Percentiles rank a stretch among this genome's conserved stretches.
phyloP scores from a whole-genome alignment of 1,140 invertebrate species.

The Aphaenogaster rudis region DNA sequence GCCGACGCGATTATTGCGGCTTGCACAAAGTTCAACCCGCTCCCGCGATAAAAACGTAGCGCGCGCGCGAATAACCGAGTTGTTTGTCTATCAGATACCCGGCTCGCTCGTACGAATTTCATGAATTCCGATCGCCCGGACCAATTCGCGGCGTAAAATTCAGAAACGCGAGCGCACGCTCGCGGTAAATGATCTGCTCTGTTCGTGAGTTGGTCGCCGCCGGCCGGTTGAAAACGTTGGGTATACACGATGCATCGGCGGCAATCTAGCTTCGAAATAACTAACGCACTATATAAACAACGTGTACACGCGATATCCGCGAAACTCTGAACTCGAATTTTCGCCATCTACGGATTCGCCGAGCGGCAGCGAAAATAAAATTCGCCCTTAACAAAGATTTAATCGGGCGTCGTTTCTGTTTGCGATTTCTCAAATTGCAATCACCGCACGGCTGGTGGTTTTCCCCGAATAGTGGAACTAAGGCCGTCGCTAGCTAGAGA shows the following conservation, averaged over 20 bases:
- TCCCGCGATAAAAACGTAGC: conserved; percentile 59
- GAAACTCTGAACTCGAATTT: not conserved
- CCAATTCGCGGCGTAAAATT: conserved; percentile 65
- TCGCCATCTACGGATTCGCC: not conserved
- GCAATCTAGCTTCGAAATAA: conserved; percentile 60
- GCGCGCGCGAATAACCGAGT: conserved; percentile 63
- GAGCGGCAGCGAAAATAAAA: not conserved
- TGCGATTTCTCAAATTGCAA: conserved; percentile 8
- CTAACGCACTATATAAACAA: conserved; percentile 27
- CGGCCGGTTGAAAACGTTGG: not conserved
- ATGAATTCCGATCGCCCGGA: conserved; percentile 61
- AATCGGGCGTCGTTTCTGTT: not conserved
- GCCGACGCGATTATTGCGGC: conserved; percentile 37
- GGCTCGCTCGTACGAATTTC: conserved; percentile 56
- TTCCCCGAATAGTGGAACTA: not conserved
- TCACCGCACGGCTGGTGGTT: not conserved
- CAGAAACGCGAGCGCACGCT: conserved; percentile 35
- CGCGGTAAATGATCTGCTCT: conserved; percentile 64
- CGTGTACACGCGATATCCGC: not conserved
- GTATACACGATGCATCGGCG: not conserved
- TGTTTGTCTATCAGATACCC: conserved; percentile 47
- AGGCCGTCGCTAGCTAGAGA: not conserved
- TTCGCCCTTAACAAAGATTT: not conserved
- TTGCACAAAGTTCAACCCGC: conserved; percentile 47
- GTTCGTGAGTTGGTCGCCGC: conserved; percentile 26